These are phyloP conservation scores for Scomber japonicus DNA, from an alignment of 2,113 vertebrate species.

Conservation along the genomic window DNA sequence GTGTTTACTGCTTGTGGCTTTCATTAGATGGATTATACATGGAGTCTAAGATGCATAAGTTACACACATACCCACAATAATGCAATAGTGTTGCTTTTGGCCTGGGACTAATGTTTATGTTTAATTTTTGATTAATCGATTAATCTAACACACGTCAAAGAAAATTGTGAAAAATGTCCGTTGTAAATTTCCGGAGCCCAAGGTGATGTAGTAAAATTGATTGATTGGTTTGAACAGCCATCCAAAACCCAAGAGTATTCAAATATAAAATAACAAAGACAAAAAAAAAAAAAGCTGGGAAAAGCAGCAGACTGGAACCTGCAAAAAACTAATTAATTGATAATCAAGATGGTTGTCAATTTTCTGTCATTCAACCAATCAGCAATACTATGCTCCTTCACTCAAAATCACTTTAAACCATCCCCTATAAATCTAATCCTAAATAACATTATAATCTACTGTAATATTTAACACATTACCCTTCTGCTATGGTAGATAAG, in stretches of 20 bases:
- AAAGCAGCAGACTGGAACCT: background rate
- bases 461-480: conserved; percentile 5
- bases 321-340: background rate
- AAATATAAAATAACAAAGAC: background rate
- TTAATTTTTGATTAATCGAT: background rate
- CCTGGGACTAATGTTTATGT: background rate
- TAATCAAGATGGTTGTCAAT: too few species aligned
- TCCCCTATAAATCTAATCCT: conserved; percentile 16
- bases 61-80: background rate
- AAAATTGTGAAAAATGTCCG: background rate
- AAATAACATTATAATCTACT: conserved; percentile 18
- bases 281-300: background rate
- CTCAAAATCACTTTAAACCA: conserved; percentile 5
- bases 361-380: background rate
- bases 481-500: conserved; percentile 32
- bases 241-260: background rate
- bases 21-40: conserved; percentile 17
- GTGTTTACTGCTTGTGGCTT: conserved; percentile 25
- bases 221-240: background rate
- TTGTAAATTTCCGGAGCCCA: background rate
- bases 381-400: background rate
- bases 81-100: background rate
- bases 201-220: background rate
- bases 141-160: background rate
- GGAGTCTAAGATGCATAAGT: background rate